These are phyloP conservation scores for Orthosia cruda DNA, from an alignment of 2,888 invertebrate species.

Conservation along the genomic window DNA sequence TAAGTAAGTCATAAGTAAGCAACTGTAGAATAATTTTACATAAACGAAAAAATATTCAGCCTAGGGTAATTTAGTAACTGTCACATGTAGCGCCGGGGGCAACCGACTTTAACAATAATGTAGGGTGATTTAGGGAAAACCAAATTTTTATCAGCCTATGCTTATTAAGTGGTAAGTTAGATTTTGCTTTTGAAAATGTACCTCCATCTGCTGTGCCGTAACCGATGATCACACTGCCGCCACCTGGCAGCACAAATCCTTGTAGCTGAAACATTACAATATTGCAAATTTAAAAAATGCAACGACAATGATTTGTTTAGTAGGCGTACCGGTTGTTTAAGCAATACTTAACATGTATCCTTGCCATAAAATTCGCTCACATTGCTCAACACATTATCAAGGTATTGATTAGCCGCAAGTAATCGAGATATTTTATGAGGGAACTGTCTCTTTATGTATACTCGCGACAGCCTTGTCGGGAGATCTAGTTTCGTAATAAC, in stretches of 20 bases:
- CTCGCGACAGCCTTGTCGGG: slow-evolving; percentile 72
- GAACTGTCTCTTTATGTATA: slow-evolving; percentile 74
- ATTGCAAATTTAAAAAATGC: slow-evolving; percentile 20
- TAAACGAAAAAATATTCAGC: too few species aligned
- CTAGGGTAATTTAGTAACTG: too few species aligned
- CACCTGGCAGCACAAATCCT: slow-evolving; percentile 90
- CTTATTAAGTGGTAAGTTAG: neutral
- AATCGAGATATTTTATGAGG: slow-evolving; percentile 68
- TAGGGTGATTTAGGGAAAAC: too few species aligned
- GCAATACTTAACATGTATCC: slow-evolving; percentile 31
- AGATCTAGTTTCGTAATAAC: slow-evolving; percentile 79
- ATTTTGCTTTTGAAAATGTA: slow-evolving; percentile 68
- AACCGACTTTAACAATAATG: too few species aligned
- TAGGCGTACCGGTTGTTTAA: slow-evolving; percentile 27
- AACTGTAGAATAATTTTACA: neutral
- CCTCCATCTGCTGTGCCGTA: slow-evolving; percentile 94
- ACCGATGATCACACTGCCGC: slow-evolving; percentile 93
- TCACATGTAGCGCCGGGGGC: too few species aligned
- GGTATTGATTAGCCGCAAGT: slow-evolving; percentile 74
- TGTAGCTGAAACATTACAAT: slow-evolving; percentile 88
- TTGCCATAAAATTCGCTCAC: slow-evolving; percentile 50
- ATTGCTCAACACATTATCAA: slow-evolving; percentile 70
- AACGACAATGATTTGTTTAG: neutral
- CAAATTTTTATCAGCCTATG: too few species aligned
- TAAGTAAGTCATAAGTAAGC: neutral